Conservation (phyloP, 2,888 invertebrate species). For the Cataglyphis rosenhaueri region DNA sequence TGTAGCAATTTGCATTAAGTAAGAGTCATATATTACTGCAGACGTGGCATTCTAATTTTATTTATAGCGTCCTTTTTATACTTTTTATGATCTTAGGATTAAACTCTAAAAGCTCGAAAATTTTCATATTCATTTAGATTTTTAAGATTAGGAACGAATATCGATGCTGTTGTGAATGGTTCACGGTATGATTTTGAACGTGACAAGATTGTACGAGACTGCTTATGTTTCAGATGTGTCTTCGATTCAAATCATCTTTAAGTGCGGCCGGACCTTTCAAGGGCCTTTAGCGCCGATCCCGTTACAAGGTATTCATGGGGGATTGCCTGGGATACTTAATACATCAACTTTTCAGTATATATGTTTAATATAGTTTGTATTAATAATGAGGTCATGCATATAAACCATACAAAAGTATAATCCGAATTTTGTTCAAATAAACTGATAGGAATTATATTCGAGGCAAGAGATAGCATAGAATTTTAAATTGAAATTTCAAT, state of each 20-base stretch:
- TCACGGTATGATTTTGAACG: conserved; percentile 65
- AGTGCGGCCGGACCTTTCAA: conserved; percentile 83
- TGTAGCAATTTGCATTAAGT: conserved; percentile 4
- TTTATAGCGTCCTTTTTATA: conserved; percentile 24
- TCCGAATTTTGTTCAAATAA: background rate
- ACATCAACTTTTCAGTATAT: conserved; percentile 65
- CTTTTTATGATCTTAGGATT: background rate
- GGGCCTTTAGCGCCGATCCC: conserved; percentile 85
- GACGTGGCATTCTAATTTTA: background rate
- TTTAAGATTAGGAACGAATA: conserved; percentile 61
- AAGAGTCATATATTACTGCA: conserved; percentile 18
- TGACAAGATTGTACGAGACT: conserved; percentile 84
- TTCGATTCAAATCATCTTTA: conserved; percentile 83
- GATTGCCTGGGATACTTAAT: conserved; percentile 84
- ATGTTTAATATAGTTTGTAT: conserved; percentile 42
- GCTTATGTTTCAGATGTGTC: conserved; percentile 86
- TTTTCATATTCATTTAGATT: conserved; percentile 19
- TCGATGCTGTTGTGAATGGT: conserved; percentile 77
- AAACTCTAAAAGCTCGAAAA: conserved; percentile 10
- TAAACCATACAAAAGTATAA: conserved; percentile 13
- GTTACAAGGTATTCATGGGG: conserved; percentile 86
- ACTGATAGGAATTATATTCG: conserved; percentile 17
- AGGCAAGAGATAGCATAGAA: background rate
- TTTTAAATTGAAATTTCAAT: conserved; percentile 12
- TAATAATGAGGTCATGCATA: background rate